These are phyloP conservation scores for Pluvianellus socialis DNA, from an alignment of 2,113 vertebrate genomes.

Conservation along the genomic window DNA sequence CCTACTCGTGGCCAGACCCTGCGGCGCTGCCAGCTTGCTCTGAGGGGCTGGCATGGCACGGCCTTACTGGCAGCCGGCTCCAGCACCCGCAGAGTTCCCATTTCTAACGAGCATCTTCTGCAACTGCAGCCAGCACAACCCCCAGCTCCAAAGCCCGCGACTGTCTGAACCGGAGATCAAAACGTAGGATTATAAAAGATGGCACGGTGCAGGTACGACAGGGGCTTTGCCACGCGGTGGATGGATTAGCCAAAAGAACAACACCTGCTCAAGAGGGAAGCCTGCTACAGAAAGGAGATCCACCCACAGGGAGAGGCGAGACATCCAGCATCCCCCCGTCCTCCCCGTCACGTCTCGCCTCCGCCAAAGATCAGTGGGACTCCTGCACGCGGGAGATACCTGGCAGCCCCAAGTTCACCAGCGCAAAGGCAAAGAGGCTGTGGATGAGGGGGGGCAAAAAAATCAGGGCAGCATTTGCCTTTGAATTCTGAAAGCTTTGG, in stretches of 20 bases:
- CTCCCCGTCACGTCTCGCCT: accelerated
- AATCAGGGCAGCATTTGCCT: background rate
- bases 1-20: background rate
- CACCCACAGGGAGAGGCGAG: accelerated
- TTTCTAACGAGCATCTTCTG: background rate
- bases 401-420: background rate
- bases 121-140: background rate
- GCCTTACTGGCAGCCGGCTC: background rate
- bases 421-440: background rate
- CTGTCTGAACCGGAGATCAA: background rate
- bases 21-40: background rate
- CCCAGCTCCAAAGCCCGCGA: background rate
- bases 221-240: accelerated
- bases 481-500: background rate
- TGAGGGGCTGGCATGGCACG: accelerated
- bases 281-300: background rate
- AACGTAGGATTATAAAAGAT: background rate
- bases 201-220: accelerated
- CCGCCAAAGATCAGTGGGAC: background rate
- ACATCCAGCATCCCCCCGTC: accelerated
- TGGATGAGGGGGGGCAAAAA: background rate
- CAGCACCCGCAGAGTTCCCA: background rate
- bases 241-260: background rate
- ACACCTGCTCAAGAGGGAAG: background rate
- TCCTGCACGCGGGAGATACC: background rate